These are phyloP conservation scores for Troglohyphantes excavatus DNA, from an alignment of 2,888 invertebrate genomes.

Conservation along the genomic window DNA sequence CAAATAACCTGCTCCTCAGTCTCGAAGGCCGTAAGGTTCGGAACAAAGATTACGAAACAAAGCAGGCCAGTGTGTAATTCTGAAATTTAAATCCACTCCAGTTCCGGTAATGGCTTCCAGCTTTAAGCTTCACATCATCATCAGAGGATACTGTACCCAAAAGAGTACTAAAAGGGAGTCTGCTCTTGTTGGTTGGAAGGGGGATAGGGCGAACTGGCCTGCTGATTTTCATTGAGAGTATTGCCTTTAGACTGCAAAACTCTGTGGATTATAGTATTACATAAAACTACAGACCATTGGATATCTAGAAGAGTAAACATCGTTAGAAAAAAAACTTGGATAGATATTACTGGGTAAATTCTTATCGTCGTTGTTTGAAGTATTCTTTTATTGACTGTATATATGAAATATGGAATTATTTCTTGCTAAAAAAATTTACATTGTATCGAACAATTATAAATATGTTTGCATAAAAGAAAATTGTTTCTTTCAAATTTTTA, in stretches of 20 bases:
- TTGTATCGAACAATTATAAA: too few species aligned
- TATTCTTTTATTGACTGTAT: too few species aligned
- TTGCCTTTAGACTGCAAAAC: background rate
- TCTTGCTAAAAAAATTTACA: too few species aligned
- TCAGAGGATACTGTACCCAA: background rate
- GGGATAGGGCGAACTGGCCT: background rate
- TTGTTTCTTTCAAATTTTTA: too few species aligned
- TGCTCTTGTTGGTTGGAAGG: background rate
- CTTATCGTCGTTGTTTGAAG: too few species aligned
- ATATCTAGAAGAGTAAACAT: too few species aligned
- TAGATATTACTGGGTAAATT: too few species aligned
- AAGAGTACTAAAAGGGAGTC: background rate
- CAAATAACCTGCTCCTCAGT: background rate
- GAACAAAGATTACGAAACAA: background rate
- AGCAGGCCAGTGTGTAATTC: slow-evolving; percentile 1
- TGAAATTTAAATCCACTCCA: slow-evolving; percentile 9
- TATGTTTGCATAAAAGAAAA: too few species aligned
- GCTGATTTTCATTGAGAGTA: background rate
- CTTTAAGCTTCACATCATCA: background rate
- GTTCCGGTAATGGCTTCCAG: slow-evolving; percentile 3
- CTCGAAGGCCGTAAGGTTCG: background rate
- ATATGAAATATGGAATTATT: too few species aligned
- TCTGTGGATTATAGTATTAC: background rate
- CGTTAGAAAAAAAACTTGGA: too few species aligned
- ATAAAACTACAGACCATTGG: too few species aligned